Evolutionary conservation across 2,888 invertebrate species (phyloP), one percentile per base, ranked within the genome.

Genomic region (Drosophila sordidapex): DNA sequence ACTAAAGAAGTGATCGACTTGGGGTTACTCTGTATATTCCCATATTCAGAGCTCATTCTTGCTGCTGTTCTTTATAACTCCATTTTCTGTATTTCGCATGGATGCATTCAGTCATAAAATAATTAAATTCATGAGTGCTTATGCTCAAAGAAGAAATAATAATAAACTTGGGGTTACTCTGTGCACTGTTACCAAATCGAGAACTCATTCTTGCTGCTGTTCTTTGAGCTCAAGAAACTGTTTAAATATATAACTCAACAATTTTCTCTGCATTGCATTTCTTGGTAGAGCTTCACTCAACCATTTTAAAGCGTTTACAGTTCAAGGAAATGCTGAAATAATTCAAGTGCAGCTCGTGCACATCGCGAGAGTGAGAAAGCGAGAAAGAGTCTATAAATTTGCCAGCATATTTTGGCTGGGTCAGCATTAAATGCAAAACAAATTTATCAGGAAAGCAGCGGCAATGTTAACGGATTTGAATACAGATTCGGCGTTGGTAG

Each of bases 361-460:
- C 38, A 15, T 13, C 21, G 38, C n/a, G 38, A 27, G 15, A 15
- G 52, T 43, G 11, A 36, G 61, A 8, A 27, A 31, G 25, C 21
- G 35, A 25, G 29, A 33, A 21, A 31, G 59, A 72, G 83, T 81
- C 68, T 74, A 78, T 83, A 83, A 85, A 80, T 89, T 75, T 76
- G 73, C 62, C 71, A 71, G 71, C 79, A 79, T 81, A 74, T 79
- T 82, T 74, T 53, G 78, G 74, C 59, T 81, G 74, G 74, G 73
- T 77, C 79, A 70, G 82, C 82, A 72, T 82, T 81, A 73, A 81
- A 79, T 79, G 82, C 79, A 79, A 81, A 82, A 74, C 75, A 75
- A 82, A 81, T 82, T 82, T 81, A 81, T 81, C 82, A 82, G 79
- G 68, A 74, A 83, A 71, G 64, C 70, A 64, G 70, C 69, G 64